These are phyloP conservation scores for Ataeniobius toweri DNA, from an alignment of 2,797 vertebrate genomes.

Conservation along the genomic window DNA sequence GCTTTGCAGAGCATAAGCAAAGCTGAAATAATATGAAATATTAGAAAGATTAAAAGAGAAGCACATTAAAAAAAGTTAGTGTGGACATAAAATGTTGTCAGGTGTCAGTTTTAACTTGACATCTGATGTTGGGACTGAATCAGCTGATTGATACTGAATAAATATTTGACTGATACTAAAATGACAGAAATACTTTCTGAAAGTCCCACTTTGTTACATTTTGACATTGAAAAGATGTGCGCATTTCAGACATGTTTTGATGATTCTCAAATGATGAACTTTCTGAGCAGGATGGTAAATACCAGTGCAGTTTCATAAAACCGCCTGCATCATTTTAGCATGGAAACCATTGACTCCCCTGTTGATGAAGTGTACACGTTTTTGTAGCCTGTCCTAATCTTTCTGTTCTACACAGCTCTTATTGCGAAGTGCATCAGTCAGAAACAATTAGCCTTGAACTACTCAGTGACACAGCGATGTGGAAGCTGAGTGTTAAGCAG, in stretches of 20 bases:
- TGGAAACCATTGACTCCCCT: neutral
- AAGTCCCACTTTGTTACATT: neutral
- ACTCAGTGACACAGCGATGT: neutral
- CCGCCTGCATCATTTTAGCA: neutral
- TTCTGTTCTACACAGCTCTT: neutral
- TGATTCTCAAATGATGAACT: neutral
- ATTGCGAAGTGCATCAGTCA: neutral
- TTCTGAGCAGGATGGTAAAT: no score
- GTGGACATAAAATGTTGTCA: neutral
- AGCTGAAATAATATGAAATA: neutral
- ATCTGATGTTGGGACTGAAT: neutral
- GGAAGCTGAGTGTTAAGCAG: neutral
- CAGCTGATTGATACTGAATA: no score
- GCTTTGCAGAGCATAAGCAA: neutral
- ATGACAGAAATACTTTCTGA: neutral
- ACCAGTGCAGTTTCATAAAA: neutral
- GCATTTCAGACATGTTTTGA: neutral
- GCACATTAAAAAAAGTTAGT: neutral
- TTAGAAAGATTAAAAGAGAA: neutral
- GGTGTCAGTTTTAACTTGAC: neutral
- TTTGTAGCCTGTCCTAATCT: neutral
- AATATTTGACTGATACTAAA: no score
- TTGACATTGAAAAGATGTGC: neutral
- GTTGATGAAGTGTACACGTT: neutral
- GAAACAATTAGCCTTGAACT: neutral